Conservation (phyloP, 2,888 invertebrate genomes). For the Rhodophaea formosa region DNA sequence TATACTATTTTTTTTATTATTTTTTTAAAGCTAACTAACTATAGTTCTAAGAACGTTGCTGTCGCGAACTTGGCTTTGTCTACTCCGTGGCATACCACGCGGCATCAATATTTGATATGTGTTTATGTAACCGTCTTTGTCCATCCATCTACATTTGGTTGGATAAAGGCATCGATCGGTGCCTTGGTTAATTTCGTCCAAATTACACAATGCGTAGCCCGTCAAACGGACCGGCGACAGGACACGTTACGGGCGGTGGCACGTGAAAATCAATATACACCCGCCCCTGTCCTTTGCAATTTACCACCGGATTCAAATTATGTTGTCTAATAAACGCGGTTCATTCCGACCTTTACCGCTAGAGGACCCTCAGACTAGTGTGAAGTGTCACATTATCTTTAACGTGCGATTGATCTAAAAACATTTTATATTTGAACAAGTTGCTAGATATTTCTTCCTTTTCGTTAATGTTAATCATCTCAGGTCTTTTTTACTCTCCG, state of each 20-base stretch:
- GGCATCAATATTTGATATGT: not conserved
- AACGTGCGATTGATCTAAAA: not conserved
- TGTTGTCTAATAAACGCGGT: constrained; percentile 21
- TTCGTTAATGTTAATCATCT: too few relatives aligned
- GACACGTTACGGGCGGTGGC: constrained; percentile 32
- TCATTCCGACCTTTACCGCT: constrained; percentile 6
- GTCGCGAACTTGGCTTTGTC: too few relatives aligned
- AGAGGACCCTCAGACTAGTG: not conserved
- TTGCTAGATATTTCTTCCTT: too few relatives aligned
- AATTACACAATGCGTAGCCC: constrained; percentile 24
- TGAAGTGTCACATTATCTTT: constrained; percentile 10
- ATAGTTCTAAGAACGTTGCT: too few relatives aligned
- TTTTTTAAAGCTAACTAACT: too few relatives aligned
- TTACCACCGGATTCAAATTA: constrained; percentile 27
- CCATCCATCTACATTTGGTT: not conserved
- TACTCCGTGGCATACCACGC: too few relatives aligned
- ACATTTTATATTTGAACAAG: not conserved
- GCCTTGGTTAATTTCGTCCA: constrained; percentile 22
- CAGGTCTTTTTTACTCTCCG: too few relatives aligned
- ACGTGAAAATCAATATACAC: constrained; percentile 43
- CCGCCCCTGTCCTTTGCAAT: constrained; percentile 20
- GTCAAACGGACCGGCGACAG: constrained; percentile 23
- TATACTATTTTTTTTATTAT: too few relatives aligned
- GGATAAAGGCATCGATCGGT: constrained; percentile 3
- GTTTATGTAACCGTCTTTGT: not conserved